Percentiles rank a stretch among this genome's conserved stretches.
These are phyloP conservation scores for Peucedramus taeniatus DNA, from an alignment of 2,113 vertebrate genomes.

Conservation along the genomic window DNA sequence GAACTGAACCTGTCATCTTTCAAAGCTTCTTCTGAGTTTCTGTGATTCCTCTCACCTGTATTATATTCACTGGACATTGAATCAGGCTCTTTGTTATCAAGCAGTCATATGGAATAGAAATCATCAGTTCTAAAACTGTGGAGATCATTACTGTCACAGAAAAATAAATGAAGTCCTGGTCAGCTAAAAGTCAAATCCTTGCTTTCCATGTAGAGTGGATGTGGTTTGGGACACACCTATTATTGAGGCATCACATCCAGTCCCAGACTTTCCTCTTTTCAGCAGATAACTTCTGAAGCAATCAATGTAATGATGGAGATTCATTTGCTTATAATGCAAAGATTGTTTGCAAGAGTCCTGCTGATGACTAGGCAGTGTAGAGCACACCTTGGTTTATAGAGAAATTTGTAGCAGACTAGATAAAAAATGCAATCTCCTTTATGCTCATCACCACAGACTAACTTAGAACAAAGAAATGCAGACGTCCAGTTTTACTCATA, in stretches of 20 bases:
- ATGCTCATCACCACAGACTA: neutral
- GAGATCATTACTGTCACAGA: neutral
- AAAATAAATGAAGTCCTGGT: neutral
- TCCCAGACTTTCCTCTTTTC: neutral
- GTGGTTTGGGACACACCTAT: neutral
- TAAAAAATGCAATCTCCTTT: neutral
- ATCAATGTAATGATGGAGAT: neutral
- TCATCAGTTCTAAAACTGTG: neutral
- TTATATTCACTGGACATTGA: neutral
- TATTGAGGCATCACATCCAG: neutral
- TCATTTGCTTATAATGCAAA: neutral
- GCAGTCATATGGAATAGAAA: neutral
- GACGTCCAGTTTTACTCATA: neutral
- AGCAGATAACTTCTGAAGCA: neutral
- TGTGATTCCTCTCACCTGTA: neutral
- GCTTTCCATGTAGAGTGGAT: neutral
- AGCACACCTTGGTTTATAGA: neutral
- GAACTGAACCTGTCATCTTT: neutral
- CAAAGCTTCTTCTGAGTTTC: conserved; percentile 1
- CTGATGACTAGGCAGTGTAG: neutral
- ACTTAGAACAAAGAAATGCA: neutral
- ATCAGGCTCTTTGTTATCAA: neutral
- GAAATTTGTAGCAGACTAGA: neutral
- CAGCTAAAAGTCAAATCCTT: neutral
- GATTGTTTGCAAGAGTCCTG: neutral